Base-by-base conservation (phyloP, 92 coral and sea anemone genomes). In the Zoanthus solanderi region DNA sequence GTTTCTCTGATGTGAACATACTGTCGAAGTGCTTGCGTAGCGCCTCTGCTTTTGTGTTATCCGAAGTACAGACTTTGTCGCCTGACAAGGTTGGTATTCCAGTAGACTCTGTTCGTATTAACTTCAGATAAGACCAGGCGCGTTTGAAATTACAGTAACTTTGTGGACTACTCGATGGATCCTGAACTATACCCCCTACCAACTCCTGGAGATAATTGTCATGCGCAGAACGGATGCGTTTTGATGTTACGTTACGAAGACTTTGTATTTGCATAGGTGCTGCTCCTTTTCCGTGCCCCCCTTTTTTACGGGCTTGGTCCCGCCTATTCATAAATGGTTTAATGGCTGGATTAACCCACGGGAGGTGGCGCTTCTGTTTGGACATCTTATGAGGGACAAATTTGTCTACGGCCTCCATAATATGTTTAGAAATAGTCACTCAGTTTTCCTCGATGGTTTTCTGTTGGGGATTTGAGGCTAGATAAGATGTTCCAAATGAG, bases 401-500 rank as follows among this genome's bases (percentile, higher is more conserved):
- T 6, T n/a, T 50, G 69, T 89, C 90, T 32, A 68, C 60, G 13
- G 77, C 84, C 52, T 89, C 69, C 53, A 71, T 13, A 45, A 84
- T 89, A 66, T 29, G 53, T 37, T 85, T 56, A 30, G 92, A 47
- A 48, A 85, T 77, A 46, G 56, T 6, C n/a, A 67, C 42, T 87
- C 92, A 90, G 86, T 86, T 86, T 42, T 86, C 92, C 14, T 90
- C 87, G 57, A 89, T 84, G 32, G 92, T 83, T 71, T 78, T 86
- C 23, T 45, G 8, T 42, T 48, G 83, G 60, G 92, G 92, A 31
- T 45, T 44, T 42, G 84, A 72, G 18, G 83, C 66, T 57, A 88
- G 79, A 72, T 83, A 88, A 37, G 37, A 13, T 30, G 75, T 32
- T 77, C 90, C 78, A 71, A 78, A 87, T 75, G 84, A 74, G 7